Conservation (phyloP, 1,140 invertebrate species). For the Cotesia vestalis region DNA sequence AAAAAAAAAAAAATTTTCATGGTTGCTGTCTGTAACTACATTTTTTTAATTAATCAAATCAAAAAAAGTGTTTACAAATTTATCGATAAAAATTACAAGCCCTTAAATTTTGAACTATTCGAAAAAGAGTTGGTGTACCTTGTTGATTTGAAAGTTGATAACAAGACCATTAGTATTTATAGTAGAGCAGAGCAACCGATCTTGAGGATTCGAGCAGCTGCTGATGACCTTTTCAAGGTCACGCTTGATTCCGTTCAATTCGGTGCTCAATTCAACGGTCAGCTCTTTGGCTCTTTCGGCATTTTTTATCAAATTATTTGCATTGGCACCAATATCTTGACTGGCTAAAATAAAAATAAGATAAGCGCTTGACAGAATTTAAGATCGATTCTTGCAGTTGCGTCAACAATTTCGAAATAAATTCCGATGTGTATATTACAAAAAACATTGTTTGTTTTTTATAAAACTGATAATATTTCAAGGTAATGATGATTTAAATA, state of each 20-base stretch:
- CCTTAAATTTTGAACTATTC: background rate
- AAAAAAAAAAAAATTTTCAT: too few species aligned
- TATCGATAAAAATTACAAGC: too few species aligned
- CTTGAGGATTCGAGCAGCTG: slow-evolving; percentile 68
- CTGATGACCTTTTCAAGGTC: slow-evolving; percentile 67
- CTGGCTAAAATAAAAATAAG: slow-evolving; percentile 54
- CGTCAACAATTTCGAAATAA: too few species aligned
- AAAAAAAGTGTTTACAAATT: too few species aligned
- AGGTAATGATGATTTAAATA: too few species aligned
- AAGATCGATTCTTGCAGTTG: too few species aligned
- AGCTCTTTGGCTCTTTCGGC: slow-evolving; percentile 67
- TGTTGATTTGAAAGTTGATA: slow-evolving; percentile 60
- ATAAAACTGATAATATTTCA: too few species aligned
- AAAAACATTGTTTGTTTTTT: too few species aligned
- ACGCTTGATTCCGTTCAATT: slow-evolving; percentile 68
- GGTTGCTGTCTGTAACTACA: too few species aligned
- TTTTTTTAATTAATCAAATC: too few species aligned
- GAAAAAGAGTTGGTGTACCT: slow-evolving; percentile 49
- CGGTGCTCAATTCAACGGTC: slow-evolving; percentile 65
- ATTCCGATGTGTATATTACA: too few species aligned
- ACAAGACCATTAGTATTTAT: slow-evolving; percentile 71
- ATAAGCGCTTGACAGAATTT: slow-evolving; percentile 2
- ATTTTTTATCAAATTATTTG: slow-evolving; percentile 63
- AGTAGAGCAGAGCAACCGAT: slow-evolving; percentile 73
- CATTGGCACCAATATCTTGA: slow-evolving; percentile 63